phyloP scores from a whole-genome alignment of 30 jellyfish, hydroid and myxozoan genomes.

The Aurelia coerulea region DNA sequence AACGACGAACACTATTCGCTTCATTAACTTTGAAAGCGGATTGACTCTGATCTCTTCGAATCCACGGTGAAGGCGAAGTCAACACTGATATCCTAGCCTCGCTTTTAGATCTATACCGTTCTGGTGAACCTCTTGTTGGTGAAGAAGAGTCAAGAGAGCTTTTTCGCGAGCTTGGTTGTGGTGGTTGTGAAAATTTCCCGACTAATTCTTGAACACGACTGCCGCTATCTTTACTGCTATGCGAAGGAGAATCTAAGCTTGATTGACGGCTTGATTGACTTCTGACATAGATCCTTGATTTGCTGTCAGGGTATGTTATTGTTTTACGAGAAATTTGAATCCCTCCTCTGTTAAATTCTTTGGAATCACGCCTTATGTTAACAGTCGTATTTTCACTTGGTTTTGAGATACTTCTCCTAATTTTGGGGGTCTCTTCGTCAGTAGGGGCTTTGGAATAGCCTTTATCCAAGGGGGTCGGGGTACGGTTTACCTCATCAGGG shows the following conservation, averaged over 20 bases:
- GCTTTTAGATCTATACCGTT: constrained; percentile 46
- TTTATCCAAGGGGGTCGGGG: constrained; percentile 36
- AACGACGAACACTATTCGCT: constrained; percentile 33
- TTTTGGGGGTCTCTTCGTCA: constrained; percentile 13
- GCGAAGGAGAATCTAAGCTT: constrained; percentile 33
- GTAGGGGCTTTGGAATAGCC: constrained; percentile 6
- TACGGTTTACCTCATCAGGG: constrained; percentile 13
- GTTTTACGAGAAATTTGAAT: constrained; percentile 25
- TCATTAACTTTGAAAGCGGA: constrained; percentile 10
- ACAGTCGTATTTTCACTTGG: neutral
- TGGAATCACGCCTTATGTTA: neutral
- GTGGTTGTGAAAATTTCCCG: constrained; percentile 54
- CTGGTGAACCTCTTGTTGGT: constrained; percentile 30
- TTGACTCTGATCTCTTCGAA: constrained; percentile 42
- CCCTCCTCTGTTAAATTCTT: neutral
- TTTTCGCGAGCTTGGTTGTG: constrained; percentile 20
- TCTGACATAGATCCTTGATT: neutral
- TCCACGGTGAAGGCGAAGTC: constrained; percentile 81
- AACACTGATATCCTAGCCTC: constrained; percentile 77
- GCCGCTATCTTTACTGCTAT: constrained; percentile 35
- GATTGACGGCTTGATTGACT: constrained; percentile 49
- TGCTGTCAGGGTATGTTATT: constrained; percentile 15
- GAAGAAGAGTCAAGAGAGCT: constrained; percentile 55
- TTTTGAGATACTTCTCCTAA: neutral
- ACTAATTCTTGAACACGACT: constrained; percentile 70